Evolutionary conservation across 2,888 invertebrate species (phyloP).

Genomic region (Taphrorychus bicolor): DNA sequence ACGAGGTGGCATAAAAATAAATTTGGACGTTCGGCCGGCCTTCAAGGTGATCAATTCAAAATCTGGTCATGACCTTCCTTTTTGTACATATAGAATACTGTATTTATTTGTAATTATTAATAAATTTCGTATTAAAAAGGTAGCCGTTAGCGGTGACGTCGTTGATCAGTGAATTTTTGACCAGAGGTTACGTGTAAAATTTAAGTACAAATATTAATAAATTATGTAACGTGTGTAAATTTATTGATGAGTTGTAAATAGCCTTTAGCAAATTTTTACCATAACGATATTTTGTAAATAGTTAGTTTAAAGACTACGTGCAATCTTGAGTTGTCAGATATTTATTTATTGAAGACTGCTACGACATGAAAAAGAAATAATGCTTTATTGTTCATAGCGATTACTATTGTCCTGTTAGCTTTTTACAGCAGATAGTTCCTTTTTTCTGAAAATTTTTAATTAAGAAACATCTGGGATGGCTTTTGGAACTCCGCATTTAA

Average conservation of each 20-base stretch:
- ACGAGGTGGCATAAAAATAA: constrained; percentile 39
- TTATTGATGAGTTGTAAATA: constrained; percentile 29
- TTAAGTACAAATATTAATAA: constrained; percentile 60
- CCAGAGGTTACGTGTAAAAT: constrained; percentile 52
- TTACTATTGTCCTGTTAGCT: too few species aligned
- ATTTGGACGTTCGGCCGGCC: neutral
- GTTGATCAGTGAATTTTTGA: constrained; percentile 43
- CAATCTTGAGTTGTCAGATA: constrained; percentile 48
- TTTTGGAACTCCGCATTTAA: too few species aligned
- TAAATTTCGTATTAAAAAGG: constrained; percentile 2
- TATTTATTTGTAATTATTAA: constrained; percentile 6
- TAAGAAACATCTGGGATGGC: too few species aligned
- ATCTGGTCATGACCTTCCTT: constrained; percentile 33
- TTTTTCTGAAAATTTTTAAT: too few species aligned
- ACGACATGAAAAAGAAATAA: neutral
- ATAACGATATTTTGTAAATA: constrained; percentile 44
- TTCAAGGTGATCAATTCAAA: constrained; percentile 47
- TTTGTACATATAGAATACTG: constrained; percentile 42
- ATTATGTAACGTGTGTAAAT: constrained; percentile 51
- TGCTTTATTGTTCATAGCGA: neutral
- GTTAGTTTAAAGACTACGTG: constrained; percentile 52
- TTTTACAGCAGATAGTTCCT: too few species aligned
- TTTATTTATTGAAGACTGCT: constrained; percentile 28
- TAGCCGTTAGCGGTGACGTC: neutral
- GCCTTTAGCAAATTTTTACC: constrained; percentile 51